Conservation (phyloP, 2,797 vertebrate species). For the Sylvilagus floridanus region DNA sequence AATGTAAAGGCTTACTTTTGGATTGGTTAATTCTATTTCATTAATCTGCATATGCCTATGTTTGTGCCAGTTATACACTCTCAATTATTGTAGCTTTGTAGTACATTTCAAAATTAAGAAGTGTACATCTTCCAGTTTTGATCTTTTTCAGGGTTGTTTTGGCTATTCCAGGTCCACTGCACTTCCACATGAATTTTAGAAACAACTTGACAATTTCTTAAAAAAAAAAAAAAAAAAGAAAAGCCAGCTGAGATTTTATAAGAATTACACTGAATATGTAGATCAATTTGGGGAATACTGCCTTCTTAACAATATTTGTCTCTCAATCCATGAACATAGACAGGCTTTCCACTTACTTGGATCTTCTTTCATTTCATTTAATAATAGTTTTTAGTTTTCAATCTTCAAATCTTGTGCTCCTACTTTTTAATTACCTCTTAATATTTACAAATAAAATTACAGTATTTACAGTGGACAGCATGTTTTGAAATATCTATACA, state of each 20-base stretch:
- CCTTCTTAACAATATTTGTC: background rate
- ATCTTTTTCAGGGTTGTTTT: no score
- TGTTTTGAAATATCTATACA: background rate
- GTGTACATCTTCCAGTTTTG: no score
- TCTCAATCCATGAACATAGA: background rate
- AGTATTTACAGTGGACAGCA: background rate
- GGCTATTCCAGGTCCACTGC: no score
- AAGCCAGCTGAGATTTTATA: background rate
- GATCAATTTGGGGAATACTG: no score
- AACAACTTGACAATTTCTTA: background rate
- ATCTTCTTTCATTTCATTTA: background rate
- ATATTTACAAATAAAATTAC: background rate
- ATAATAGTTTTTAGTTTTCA: background rate
- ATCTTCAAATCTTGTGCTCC: background rate
- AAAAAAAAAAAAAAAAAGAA: background rate
- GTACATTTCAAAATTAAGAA: no score
- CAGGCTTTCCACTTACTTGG: background rate
- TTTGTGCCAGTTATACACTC: background rate
- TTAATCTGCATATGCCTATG: background rate
- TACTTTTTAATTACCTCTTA: background rate
- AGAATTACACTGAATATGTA: no score
- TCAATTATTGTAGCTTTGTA: background rate
- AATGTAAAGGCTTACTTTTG: background rate
- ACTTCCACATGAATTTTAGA: constrained; percentile 26
- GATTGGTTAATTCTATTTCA: background rate